Base-by-base conservation (phyloP, 2,888 invertebrate genomes). In the Andrena hattorfiana region DNA sequence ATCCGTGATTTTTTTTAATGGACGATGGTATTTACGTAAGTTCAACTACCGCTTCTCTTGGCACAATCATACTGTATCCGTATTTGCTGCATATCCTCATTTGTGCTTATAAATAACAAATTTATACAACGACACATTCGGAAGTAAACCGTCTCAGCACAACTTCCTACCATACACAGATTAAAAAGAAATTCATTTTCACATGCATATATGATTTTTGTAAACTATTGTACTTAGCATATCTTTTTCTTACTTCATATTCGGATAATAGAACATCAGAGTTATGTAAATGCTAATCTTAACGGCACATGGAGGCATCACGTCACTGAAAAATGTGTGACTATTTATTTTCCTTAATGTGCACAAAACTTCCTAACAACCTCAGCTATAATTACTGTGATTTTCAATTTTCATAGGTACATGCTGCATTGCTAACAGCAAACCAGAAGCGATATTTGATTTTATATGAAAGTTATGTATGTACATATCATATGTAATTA, bases 151-250 rank as follows among this genome's bases (percentile, higher is more conserved):
- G 71, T 60, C 60, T 54, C 63, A 35, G 54, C 62, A 67, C 64
- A 76, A 68, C 67, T 85, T 66, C 63, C 66, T 74, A 77, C 62
- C 80, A 59, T 83, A 77, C 59, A 77, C 83, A 80, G 79, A 71
- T 68, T 69, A 66, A 51, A 70, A 71, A 62, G 35, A 74, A 54
- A 66, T 70, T 82, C 51, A 72, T 68, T 62, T 35, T 72, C 54
- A 60, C 78, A 68, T 23, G 60, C 59, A 54, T 68, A 64, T 26
- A 49, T 54, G 10, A 64, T 54, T 64, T 70, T 64, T 76, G 35
- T 59, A 69, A 51, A 28, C 48, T 51, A n/a, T 59, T 69, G n/a
- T 70, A 56, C 10, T 16, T 42, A 20, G 42, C 35, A 42, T 59
- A 70, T 35, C 28, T 42, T 59, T 70, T 28, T 70, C 42, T 59